Conservation (phyloP, 2,888 invertebrate species). For the Brassicogethes aeneus region DNA sequence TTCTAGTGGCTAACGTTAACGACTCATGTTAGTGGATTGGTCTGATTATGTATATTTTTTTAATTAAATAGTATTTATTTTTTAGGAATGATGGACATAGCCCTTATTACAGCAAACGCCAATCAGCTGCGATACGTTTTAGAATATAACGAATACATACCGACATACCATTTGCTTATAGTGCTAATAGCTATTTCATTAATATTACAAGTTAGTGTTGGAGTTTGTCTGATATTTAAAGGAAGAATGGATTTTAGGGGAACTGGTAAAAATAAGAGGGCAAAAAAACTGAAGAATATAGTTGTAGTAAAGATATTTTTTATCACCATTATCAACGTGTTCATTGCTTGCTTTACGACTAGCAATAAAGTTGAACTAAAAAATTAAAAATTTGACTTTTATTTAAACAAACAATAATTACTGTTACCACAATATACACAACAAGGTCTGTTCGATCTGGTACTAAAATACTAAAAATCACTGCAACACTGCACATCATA, state of each 20-base stretch:
- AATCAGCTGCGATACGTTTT: slow-evolving; percentile 59
- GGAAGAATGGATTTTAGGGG: slow-evolving; percentile 48
- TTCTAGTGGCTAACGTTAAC: no score
- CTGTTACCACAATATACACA: no score
- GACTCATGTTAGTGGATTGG: no score
- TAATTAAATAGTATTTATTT: no score
- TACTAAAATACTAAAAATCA: no score
- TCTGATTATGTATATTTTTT: no score
- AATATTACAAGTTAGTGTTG: slow-evolving; percentile 54
- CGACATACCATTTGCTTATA: slow-evolving; percentile 50
- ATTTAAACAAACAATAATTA: no score
- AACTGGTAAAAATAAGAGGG: slow-evolving; percentile 41
- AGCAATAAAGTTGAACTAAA: no score
- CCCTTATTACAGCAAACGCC: slow-evolving; percentile 60
- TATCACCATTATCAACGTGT: slow-evolving; percentile 59
- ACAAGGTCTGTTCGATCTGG: no score
- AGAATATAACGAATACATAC: slow-evolving; percentile 48
- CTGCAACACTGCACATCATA: no score
- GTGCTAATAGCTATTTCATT: slow-evolving; percentile 51
- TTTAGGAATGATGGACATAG: slow-evolving; percentile 61
- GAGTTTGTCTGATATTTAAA: slow-evolving; percentile 52
- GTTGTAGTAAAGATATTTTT: slow-evolving; percentile 56
- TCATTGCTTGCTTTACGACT: slow-evolving; percentile 56
- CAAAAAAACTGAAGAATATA: slow-evolving; percentile 51
- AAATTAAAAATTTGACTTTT: no score